These are phyloP conservation scores for Cetoscarus ocellatus DNA, from an alignment of 2,797 vertebrate genomes.

Conservation along the genomic window DNA sequence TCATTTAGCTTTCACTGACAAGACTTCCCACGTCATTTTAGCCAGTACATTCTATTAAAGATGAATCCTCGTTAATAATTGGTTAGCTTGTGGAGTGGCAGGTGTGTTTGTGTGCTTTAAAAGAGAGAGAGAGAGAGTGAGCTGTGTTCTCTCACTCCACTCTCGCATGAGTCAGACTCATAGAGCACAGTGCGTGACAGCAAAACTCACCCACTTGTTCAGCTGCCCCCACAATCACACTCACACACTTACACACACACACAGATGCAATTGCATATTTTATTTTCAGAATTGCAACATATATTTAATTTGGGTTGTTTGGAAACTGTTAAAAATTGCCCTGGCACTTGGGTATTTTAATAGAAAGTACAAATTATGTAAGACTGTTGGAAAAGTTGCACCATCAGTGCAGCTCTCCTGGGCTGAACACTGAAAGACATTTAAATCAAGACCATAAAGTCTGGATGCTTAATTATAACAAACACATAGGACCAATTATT, in stretches of 20 bases:
- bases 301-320: slow-evolving; percentile 41
- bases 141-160: slow-evolving; percentile 67
- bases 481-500: too few species aligned
- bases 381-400: not conserved
- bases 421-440: not conserved
- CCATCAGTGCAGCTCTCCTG: not conserved
- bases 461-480: too few species aligned
- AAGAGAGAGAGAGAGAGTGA: not conserved
- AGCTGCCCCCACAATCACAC: slow-evolving; percentile 68
- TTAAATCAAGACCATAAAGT: too few species aligned
- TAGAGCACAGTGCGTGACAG: slow-evolving; percentile 75
- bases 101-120: slow-evolving; percentile 28
- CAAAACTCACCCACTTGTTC: slow-evolving; percentile 79
- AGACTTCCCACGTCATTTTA: not conserved
- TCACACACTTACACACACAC: slow-evolving; percentile 2
- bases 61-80: slow-evolving; percentile 38
- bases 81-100: slow-evolving; percentile 22
- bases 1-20: slow-evolving; percentile 17
- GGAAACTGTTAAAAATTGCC: slow-evolving; percentile 11
- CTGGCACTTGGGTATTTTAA: slow-evolving; percentile 7
- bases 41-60: slow-evolving; percentile 11
- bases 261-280: slow-evolving; percentile 24
- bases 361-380: slow-evolving; percentile 1
- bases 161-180: slow-evolving; percentile 74
- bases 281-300: slow-evolving; percentile 37